Percentiles rank a stretch among this genome's conserved stretches.
Conservation (phyloP, 2,113 vertebrate genomes). For the Mola mola region DNA sequence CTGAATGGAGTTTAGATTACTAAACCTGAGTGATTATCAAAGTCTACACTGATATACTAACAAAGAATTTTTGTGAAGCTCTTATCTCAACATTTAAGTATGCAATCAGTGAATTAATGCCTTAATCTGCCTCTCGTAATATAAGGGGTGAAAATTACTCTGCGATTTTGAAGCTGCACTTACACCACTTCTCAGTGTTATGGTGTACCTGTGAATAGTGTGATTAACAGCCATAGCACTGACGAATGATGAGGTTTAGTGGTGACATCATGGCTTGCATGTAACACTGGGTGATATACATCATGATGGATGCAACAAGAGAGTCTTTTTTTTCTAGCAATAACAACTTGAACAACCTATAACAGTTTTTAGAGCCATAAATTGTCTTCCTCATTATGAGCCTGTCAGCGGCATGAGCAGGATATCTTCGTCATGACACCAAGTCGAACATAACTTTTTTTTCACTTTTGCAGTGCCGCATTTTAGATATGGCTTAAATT, state of each 20-base stretch:
- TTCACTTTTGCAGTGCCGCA: too few species aligned
- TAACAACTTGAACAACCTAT: conserved; percentile 11
- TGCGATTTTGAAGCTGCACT: conserved; percentile 51
- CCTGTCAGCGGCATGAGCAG: background rate
- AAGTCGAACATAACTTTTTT: too few species aligned
- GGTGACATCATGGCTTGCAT: conserved; percentile 2
- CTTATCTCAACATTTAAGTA: conserved; percentile 30
- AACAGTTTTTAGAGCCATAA: background rate
- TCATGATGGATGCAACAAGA: conserved; percentile 1
- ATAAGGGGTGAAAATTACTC: conserved; percentile 66
- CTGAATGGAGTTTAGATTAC: too few species aligned
- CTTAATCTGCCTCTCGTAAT: conserved; percentile 60
- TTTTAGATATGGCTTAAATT: too few species aligned
- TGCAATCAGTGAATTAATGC: conserved; percentile 50
- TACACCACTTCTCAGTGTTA: conserved; percentile 48
- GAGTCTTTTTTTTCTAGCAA: conserved; percentile 7
- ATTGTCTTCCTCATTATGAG: too few species aligned
- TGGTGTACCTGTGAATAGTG: conserved; percentile 37
- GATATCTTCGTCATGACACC: too few species aligned
- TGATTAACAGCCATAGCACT: conserved; percentile 45
- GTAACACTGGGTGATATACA: background rate
- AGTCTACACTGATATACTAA: conserved; percentile 12
- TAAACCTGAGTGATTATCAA: conserved; percentile 27
- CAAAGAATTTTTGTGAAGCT: conserved; percentile 23
- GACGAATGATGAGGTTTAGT: conserved; percentile 31